Base-by-base conservation (phyloP, 2,888 invertebrate species). In the Luperina testacea region DNA sequence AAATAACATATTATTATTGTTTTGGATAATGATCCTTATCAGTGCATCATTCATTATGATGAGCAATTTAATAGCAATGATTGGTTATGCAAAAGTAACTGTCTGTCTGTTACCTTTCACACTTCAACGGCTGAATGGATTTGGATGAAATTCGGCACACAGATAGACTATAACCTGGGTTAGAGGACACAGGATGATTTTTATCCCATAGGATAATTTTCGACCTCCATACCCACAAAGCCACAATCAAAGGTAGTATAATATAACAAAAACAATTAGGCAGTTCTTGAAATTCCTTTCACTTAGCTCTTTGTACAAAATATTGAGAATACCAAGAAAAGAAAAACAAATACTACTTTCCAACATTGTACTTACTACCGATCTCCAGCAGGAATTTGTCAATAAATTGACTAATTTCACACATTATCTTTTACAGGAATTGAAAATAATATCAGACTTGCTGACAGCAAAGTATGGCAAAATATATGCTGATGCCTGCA, bases 391-490 rank as follows among this genome's bases (percentile, higher is more conserved):
- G 51, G 32, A 51, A 32, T 51, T 13, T 45, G 13, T 64, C 9
- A 51, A 45, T 71, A 20, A 45, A 8, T 51, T 59, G 7, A n/a
- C 15, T 3, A 27, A 51, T 57, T 57, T 57, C 2, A 0, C 4
- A 17, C 15, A 27, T 9, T 1, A 7, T 13, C 13, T 24, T 61
- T 94, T 93, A 45, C 90, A 97, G 95, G 98, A 98, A 93, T 94
- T 98, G 5, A 98, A 98, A 95, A 97, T 98, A 0, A 98, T 99
- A 90, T 97, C 98, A 0, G 99, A 99, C 89, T 98, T 99, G 84
- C 97, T 99, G 75, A 97, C 98, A 42, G 97, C 98, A 7, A 99
- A 99, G 94, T 99, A 99, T 96, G 99, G 99, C 0, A 99, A 98
- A 91, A 98, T 98, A 80, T 99, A 99, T 96, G 98, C 98, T 0